Evolutionary conservation across 23 tunicate genomes (phyloP).

Genomic region (Aplidium turbinatum): DNA sequence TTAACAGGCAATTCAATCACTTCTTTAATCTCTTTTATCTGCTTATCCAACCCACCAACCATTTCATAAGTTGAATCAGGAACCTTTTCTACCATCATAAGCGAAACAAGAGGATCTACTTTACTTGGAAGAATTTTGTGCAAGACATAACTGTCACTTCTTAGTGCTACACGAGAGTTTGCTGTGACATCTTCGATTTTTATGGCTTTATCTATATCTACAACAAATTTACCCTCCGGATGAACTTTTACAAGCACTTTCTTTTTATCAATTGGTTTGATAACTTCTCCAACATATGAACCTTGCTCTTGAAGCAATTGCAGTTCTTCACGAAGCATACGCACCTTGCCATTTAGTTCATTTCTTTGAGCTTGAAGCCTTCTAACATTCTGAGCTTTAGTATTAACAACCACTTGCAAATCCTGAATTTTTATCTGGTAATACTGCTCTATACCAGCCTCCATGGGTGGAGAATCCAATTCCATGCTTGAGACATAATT

Average conservation of each 20-base stretch:
- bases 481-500: constrained; percentile 75
- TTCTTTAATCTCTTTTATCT: constrained; percentile 97
- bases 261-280: constrained; percentile 92
- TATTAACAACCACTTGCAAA: constrained; percentile 75
- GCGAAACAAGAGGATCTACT: constrained; percentile 92
- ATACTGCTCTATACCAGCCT: constrained; percentile 87
- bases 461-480: constrained; percentile 68
- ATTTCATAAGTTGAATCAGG: constrained; percentile 99
- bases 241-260: constrained; percentile 95
- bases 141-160: constrained; percentile 89
- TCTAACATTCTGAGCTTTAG: constrained; percentile 86
- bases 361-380: constrained; percentile 94
- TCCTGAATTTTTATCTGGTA: constrained; percentile 85
- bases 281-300: constrained; percentile 95
- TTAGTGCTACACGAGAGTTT: constrained; percentile 83
- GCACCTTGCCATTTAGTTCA: constrained; percentile 86
- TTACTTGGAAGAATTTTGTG: constrained; percentile 96
- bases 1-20: constrained; percentile 97
- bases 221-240: constrained; percentile 97
- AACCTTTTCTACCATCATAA: constrained; percentile 99
- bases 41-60: constrained; percentile 99
- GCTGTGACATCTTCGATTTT: constrained; percentile 95
- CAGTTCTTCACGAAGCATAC: constrained; percentile 86
- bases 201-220: constrained; percentile 85
- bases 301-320: constrained; percentile 97